Conservation (phyloP, 2,888 invertebrate species). For the Lasioglossum figueresi region DNA sequence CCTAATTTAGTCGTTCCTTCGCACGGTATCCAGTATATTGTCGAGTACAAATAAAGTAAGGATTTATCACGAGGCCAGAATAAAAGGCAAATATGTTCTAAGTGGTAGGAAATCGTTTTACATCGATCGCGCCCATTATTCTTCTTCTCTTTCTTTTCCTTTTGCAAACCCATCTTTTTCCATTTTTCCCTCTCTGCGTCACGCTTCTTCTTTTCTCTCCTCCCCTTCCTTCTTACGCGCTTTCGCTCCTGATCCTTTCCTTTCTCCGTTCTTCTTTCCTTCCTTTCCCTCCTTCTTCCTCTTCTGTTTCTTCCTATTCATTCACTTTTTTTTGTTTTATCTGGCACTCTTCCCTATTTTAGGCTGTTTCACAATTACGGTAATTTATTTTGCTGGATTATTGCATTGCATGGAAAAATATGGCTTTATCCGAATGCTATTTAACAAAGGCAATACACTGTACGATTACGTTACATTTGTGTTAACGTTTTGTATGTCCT, state of each 20-base stretch:
- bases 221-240: constrained; percentile 68
- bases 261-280: no score
- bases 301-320: constrained; percentile 20
- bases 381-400: constrained; percentile 79
- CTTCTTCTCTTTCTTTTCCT: not conserved
- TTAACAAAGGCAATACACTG: constrained; percentile 82
- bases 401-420: constrained; percentile 84
- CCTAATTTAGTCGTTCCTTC: constrained; percentile 63
- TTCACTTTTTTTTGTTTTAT: constrained; percentile 59
- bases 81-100: constrained; percentile 69
- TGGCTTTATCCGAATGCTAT: constrained; percentile 83
- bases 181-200: not conserved
- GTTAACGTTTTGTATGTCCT: constrained; percentile 15
- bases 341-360: constrained; percentile 76
- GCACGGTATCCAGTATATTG: constrained; percentile 68
- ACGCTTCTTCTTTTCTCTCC: constrained; percentile 51
- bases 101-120: constrained; percentile 66
- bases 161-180: constrained; percentile 1
- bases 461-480: constrained; percentile 74
- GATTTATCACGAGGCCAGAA: constrained; percentile 70
- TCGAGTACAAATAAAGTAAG: constrained; percentile 70
- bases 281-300: not conserved
- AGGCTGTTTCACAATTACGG: constrained; percentile 73
- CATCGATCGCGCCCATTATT: constrained; percentile 50
- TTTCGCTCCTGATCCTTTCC: not conserved